These are phyloP conservation scores for Caenorhabditis sp. DNA, from an alignment of 2,888 invertebrate genomes.

Conservation along the genomic window DNA sequence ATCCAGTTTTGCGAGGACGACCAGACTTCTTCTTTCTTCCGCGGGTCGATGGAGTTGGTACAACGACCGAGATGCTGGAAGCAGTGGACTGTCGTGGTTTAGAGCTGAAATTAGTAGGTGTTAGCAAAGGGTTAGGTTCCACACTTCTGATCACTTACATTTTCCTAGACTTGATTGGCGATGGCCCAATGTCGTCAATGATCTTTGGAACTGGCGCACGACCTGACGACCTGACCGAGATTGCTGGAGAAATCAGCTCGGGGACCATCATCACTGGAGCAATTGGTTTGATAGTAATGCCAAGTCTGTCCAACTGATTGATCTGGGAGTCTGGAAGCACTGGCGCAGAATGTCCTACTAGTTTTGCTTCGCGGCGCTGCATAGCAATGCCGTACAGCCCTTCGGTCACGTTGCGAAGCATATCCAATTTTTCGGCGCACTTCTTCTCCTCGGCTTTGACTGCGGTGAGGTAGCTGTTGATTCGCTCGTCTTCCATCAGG, in stretches of 20 bases:
- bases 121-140: no score
- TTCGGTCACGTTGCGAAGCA: constrained; percentile 66
- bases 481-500: constrained; percentile 64
- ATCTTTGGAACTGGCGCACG: constrained; percentile 62
- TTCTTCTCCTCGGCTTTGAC: constrained; percentile 70
- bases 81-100: constrained; percentile 39
- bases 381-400: constrained; percentile 65
- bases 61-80: constrained; percentile 10
- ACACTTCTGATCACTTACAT: constrained; percentile 27
- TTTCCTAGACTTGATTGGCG: constrained; percentile 45
- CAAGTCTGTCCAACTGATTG: constrained; percentile 40
- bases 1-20: constrained; percentile 26
- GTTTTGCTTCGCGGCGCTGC: constrained; percentile 75
- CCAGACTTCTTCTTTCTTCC: constrained; percentile 41
- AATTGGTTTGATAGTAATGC: constrained; percentile 37
- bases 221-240: constrained; percentile 44
- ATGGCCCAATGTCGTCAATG: constrained; percentile 54
- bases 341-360: constrained; percentile 57
- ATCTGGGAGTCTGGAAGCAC: constrained; percentile 14
- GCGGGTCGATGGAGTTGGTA: constrained; percentile 10
- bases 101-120: constrained; percentile 23
- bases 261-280: constrained; percentile 19
- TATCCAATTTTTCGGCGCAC: constrained; percentile 62
- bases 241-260: constrained; percentile 55
- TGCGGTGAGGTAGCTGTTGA: constrained; percentile 54